Conservation (phyloP, 2,113 vertebrate genomes). For the Colistium nudipinnis region DNA sequence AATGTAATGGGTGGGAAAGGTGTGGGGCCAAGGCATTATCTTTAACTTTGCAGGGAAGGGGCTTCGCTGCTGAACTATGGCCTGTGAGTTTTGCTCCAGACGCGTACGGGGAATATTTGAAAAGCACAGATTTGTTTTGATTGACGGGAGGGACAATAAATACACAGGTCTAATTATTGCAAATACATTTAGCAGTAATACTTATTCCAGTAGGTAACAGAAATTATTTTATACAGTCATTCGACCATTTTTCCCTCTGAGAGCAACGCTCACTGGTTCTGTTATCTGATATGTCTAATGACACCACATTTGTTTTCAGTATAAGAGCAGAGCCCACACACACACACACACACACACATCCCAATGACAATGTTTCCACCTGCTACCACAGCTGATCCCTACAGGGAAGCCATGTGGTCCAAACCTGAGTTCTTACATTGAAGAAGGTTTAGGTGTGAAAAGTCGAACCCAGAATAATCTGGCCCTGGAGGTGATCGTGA, state of each 20-base stretch:
- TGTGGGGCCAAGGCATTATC: conserved; percentile 32
- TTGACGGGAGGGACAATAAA: background rate
- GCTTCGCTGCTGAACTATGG: conserved; percentile 20
- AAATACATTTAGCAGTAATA: background rate
- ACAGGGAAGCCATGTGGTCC: conserved; percentile 28
- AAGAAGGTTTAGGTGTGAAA: conserved; percentile 30
- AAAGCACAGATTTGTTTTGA: background rate
- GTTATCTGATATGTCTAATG: conserved; percentile 25
- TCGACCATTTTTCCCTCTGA: background rate
- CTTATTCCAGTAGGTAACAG: conserved; percentile 1
- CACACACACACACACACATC: conserved; percentile 29
- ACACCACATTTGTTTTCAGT: conserved; percentile 36
- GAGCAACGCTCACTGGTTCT: conserved; percentile 10
- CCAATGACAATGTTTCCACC: conserved; percentile 52
- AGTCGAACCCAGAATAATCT: conserved; percentile 51
- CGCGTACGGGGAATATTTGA: conserved; percentile 5
- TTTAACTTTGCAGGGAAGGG: conserved; percentile 43
- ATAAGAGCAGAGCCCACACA: conserved; percentile 16
- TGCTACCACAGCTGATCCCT: conserved; percentile 55
- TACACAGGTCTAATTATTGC: background rate
- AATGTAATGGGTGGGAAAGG: conserved; percentile 71
- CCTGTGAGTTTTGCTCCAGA: conserved; percentile 14
- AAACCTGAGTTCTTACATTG: conserved; percentile 33
- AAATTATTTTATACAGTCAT: conserved; percentile 1
- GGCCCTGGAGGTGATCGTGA: conserved; percentile 7